Percentiles rank a stretch among this genome's conserved stretches.
These are phyloP conservation scores for Theonella swinhoei DNA, from an alignment of 37 sponge, comb jelly and placozoan genomes.

Conservation along the genomic window DNA sequence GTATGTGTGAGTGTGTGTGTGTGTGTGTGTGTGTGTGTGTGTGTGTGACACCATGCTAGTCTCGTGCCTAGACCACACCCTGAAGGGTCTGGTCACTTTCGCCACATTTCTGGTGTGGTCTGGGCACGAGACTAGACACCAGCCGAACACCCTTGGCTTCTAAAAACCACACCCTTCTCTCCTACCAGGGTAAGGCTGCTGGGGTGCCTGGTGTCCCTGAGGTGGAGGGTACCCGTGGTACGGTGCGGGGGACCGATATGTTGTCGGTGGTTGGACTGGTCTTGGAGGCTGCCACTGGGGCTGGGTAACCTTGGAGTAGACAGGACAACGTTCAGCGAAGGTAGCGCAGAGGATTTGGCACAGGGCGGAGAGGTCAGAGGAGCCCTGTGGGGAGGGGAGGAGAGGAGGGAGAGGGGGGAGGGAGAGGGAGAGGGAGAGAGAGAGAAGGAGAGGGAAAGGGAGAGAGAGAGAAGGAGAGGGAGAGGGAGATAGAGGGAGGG, in stretches of 20 bases:
- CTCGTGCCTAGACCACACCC: too few species aligned
- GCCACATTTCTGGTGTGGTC: too few species aligned
- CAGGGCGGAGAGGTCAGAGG: conserved; percentile 82
- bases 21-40: background rate
- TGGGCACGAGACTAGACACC: too few species aligned
- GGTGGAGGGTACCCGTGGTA: conserved; percentile 13
- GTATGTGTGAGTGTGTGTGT: background rate
- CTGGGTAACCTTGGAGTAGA: conserved; percentile 56
- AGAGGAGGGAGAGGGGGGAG: background rate
- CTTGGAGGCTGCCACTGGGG: conserved; percentile 23
- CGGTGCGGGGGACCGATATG: conserved; percentile 29
- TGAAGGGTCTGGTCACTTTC: too few species aligned
- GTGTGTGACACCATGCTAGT: too few species aligned
- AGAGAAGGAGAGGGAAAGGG: background rate
- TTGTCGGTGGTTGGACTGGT: background rate
- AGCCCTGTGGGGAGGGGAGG: too few species aligned
- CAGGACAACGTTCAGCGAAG: conserved; percentile 90
- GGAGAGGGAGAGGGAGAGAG: background rate
- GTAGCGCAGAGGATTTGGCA: conserved; percentile 84
- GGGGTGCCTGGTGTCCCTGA: conserved; percentile 4
- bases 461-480: conserved; percentile 45
- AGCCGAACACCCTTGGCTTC: too few species aligned
- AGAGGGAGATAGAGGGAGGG: conserved; percentile 37
- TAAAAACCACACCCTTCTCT: too few species aligned
- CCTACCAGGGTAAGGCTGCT: conserved; percentile 10